Evolutionary conservation across 2,797 vertebrate species (phyloP), one percentile per base, ranked within the genome.

Genomic region (Hemibagrus guttatus): DNA sequence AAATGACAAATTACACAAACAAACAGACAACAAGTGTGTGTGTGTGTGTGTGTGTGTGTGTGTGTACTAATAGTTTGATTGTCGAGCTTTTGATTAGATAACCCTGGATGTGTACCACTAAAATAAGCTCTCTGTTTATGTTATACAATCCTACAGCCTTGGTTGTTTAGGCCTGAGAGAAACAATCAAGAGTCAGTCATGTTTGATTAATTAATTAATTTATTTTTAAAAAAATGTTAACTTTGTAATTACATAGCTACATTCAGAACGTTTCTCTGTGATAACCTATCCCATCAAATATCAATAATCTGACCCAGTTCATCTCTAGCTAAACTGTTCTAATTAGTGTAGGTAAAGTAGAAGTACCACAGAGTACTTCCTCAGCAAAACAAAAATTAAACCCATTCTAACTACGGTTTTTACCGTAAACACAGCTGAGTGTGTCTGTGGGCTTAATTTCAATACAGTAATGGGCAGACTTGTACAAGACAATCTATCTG

Each of bases 371-470:
- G 81, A 59, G n/a, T n/a, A n/a, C n/a, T n/a, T n/a, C n/a, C n/a
- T 19, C 74, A 71, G 64, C 31, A 84, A 84, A 72, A 64, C 66
- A 79, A 78, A 87, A 90, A 58, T 86, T 84, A 80, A 39, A 91
- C 87, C 86, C 76, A 90, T 89, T 88, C 89, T 87, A 91, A 92
- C 91, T 93, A 93, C 92, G 92, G 86, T 86, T 93, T 74, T 83
- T 93, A 56, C 82, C 49, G 61, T 94, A 95, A 95, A 93, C 95
- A 94, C 93, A 91, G 90, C 90, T 91, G 89, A 82, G 91, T 93
- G 91, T 88, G 91, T 92, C 83, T 85, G 84, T 93, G 92, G 54
- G 19, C 9, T 79, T 35, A 59, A 59, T n/a, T 75, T 75, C 8
- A 75, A 75, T 75, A 75, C 46, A 54, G 72, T 75, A 52, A 75